A percentile compares a stretch with the other conserved stretches of the same genome.
Evolutionary conservation across 2,797 vertebrate genomes (phyloP).

Genomic region (Characodon lateralis): DNA sequence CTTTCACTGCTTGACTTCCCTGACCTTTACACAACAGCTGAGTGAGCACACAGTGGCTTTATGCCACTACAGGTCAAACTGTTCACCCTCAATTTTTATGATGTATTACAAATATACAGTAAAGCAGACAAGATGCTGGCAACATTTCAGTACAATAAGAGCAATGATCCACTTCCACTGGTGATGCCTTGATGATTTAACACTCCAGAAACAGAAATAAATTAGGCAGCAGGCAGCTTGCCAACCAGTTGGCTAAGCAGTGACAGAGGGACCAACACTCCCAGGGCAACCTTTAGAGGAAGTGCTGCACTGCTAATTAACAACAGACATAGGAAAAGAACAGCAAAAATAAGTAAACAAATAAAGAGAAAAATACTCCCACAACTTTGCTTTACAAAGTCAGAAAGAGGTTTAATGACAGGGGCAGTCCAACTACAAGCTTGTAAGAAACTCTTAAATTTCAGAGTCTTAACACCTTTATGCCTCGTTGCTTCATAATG

Average conservation of each 20-base stretch:
- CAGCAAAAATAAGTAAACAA: background rate
- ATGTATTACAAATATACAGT: slow-evolving; percentile 54
- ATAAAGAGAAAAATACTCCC: background rate
- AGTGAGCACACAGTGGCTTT: slow-evolving; percentile 30
- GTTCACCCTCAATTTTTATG: slow-evolving; percentile 34
- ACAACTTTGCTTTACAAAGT: background rate
- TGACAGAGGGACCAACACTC: slow-evolving; percentile 31
- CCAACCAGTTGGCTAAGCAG: slow-evolving; percentile 27
- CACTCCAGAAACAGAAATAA: slow-evolving; percentile 62
- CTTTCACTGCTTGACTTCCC: slow-evolving; percentile 32
- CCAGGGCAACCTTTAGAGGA: slow-evolving; percentile 28
- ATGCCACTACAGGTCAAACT: slow-evolving; percentile 36
- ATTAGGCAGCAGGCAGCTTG: slow-evolving; percentile 31
- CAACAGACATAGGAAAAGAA: background rate
- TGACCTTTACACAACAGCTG: slow-evolving; percentile 44
- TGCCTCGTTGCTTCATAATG: slow-evolving; percentile 39
- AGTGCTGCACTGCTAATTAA: slow-evolving; percentile 46
- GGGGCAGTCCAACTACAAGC: slow-evolving; percentile 9
- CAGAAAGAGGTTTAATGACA: slow-evolving; percentile 19
- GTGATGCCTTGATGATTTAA: slow-evolving; percentile 73
- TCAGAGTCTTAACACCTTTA: slow-evolving; percentile 19
- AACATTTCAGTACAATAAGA: slow-evolving; percentile 56
- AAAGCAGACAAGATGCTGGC: slow-evolving; percentile 37
- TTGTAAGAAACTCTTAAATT: slow-evolving; percentile 31
- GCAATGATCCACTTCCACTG: slow-evolving; percentile 54